These are phyloP conservation scores for Lepidurus arcticus DNA, from an alignment of 1,140 invertebrate species.

Conservation along the genomic window DNA sequence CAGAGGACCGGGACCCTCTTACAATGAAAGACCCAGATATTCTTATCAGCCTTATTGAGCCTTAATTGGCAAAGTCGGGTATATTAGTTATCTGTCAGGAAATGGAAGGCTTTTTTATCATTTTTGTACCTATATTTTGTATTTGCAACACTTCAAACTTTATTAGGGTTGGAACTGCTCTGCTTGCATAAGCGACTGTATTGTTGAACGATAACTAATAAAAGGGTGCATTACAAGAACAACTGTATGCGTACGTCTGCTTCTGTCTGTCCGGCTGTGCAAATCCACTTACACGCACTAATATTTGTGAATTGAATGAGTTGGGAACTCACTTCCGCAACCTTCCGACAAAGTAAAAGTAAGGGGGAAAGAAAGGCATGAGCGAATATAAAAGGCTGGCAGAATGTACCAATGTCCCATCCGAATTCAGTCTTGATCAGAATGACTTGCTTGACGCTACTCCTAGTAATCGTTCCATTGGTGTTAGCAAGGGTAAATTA, in stretches of 20 bases:
- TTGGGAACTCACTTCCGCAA: background rate
- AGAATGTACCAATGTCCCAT: background rate
- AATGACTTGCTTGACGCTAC: background rate
- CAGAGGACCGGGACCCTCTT: background rate
- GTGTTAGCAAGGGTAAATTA: background rate
- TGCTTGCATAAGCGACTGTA: background rate
- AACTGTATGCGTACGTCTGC: background rate
- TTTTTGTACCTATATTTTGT: background rate
- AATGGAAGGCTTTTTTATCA: background rate
- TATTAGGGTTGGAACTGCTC: background rate
- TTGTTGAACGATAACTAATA: background rate
- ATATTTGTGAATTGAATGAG: constrained; percentile 3
- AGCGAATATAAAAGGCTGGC: background rate
- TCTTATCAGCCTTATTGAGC: constrained; percentile 5
- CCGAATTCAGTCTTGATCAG: background rate
- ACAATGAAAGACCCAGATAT: constrained; percentile 12
- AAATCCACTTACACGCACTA: background rate
- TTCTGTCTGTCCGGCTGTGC: background rate
- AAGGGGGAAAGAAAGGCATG: background rate
- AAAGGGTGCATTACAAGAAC: background rate
- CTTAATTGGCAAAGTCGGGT: background rate
- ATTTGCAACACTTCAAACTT: background rate
- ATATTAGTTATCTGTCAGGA: background rate
- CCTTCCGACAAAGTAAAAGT: background rate
- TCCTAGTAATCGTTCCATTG: background rate